These are phyloP conservation scores for Apteryx owenii DNA, from an alignment of 2,113 vertebrate genomes.

Conservation along the genomic window DNA sequence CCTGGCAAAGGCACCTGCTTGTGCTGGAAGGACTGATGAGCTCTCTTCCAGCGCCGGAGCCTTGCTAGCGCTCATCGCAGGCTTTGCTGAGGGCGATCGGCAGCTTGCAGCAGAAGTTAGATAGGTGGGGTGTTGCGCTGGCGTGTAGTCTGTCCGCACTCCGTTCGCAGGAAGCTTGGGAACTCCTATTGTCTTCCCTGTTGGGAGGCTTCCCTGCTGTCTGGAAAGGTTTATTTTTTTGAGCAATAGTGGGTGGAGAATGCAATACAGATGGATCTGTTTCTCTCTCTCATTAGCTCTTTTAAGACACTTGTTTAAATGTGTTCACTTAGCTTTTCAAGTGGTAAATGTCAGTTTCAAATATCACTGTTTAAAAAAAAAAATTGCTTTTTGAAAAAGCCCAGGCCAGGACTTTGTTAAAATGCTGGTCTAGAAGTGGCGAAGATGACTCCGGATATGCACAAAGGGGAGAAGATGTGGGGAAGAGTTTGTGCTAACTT, in stretches of 20 bases:
- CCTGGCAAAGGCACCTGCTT: background rate
- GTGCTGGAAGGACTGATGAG: background rate
- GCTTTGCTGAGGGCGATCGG: rapidly evolving
- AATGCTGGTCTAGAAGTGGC: background rate
- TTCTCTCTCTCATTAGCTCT: conserved; percentile 10
- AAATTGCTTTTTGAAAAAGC: background rate
- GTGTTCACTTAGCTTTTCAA: background rate
- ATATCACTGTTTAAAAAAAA: background rate
- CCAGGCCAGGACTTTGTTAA: background rate
- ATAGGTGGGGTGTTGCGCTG: background rate
- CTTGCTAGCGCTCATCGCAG: background rate
- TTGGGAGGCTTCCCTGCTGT: background rate
- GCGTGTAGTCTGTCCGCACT: background rate
- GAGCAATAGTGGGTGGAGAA: background rate
- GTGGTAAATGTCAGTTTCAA: conserved; percentile 16
- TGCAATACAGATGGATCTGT: background rate
- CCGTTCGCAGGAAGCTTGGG: background rate
- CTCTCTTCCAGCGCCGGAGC: background rate
- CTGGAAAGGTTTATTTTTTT: conserved; percentile 14
- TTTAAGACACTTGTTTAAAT: conserved; percentile 27
- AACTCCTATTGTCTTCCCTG: background rate
- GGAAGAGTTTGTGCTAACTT: background rate
- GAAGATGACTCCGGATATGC: background rate
- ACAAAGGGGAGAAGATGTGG: background rate
- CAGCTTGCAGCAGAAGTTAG: background rate